Percentiles rank a stretch among this genome's conserved stretches.
phyloP scores from a whole-genome alignment of 2,888 invertebrate species.

The Andrena bucephala region DNA sequence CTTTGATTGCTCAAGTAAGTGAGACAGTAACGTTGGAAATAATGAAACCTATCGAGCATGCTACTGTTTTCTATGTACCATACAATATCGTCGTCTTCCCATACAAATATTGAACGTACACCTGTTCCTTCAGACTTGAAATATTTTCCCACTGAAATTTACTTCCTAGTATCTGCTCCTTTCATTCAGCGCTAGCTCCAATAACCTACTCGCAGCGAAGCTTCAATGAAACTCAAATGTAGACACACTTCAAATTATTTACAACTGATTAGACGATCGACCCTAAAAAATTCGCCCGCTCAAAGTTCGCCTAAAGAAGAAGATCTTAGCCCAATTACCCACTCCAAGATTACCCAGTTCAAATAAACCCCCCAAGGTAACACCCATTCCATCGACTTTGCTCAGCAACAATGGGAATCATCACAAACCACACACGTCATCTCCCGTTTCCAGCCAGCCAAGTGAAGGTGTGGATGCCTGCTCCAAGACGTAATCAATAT shows the following conservation, averaged over 20 bases:
- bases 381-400: not conserved
- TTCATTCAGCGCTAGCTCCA: not conserved
- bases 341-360: not conserved
- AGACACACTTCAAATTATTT: too few relatives aligned
- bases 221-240: too few relatives aligned
- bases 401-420: constrained; percentile 15
- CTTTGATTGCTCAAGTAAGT: constrained; percentile 2
- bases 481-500: constrained; percentile 50
- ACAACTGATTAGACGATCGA: too few relatives aligned
- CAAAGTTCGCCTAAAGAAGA: too few relatives aligned
- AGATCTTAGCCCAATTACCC: not conserved
- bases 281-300: too few relatives aligned
- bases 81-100: too few relatives aligned
- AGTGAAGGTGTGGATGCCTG: constrained; percentile 32
- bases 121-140: too few relatives aligned
- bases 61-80: too few relatives aligned
- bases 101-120: too few relatives aligned
- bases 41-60: not conserved
- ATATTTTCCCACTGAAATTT: too few relatives aligned
- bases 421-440: constrained; percentile 23
- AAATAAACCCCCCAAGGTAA: not conserved
- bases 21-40: not conserved
- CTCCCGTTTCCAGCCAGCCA: constrained; percentile 12
- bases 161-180: not conserved
- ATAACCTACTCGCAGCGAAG: too few relatives aligned